Evolutionary conservation across 2,797 vertebrate genomes (phyloP).

Genomic region (Darevskia nairensis): DNA sequence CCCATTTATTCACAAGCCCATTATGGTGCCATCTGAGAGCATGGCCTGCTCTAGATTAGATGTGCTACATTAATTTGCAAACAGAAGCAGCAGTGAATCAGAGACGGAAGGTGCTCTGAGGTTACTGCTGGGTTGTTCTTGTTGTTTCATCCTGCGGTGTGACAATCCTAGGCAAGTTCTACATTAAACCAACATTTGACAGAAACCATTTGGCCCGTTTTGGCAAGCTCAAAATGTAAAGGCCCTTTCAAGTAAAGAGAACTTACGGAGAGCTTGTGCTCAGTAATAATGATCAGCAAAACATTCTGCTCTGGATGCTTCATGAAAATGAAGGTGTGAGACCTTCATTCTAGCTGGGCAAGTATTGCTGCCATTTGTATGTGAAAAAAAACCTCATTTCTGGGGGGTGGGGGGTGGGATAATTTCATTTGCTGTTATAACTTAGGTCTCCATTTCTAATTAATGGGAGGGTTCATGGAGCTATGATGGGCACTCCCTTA

Average conservation of each 20-base stretch:
- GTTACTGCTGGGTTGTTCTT: too few relatives aligned
- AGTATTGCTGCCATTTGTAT: neutral
- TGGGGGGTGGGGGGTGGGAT: neutral
- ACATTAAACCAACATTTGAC: neutral
- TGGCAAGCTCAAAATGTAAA: neutral
- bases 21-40: neutral
- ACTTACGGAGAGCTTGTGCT: neutral
- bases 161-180: neutral
- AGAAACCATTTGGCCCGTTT: neutral
- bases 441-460: neutral
- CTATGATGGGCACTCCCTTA: neutral
- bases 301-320: neutral
- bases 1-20: conserved; percentile 9
- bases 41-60: neutral
- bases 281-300: neutral
- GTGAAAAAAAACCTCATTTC: neutral
- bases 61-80: conserved; percentile 20
- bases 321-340: neutral
- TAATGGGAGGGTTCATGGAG: neutral
- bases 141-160: neutral
- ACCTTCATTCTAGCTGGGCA: neutral
- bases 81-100: neutral
- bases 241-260: neutral
- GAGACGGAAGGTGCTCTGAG: neutral
- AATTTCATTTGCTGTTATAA: neutral